Evolutionary conservation across 2,113 vertebrate species (phyloP).

Genomic region (Okapia johnstoni): DNA sequence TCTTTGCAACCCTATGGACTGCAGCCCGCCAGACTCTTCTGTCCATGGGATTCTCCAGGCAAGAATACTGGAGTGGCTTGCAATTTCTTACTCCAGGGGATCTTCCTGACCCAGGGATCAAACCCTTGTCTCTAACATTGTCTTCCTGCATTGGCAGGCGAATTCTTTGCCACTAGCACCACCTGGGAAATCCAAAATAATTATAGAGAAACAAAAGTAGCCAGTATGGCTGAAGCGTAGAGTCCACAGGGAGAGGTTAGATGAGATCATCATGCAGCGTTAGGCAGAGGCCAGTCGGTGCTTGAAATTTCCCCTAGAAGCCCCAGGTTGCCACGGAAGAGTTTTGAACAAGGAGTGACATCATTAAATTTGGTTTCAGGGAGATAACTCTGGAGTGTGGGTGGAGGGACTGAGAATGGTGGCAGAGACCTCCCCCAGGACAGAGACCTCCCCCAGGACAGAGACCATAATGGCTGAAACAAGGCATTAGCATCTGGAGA

Average conservation of each 20-base stretch:
- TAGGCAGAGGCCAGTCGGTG: background rate
- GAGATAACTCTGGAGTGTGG: background rate
- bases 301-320: background rate
- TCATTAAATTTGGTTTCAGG: background rate
- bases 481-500: background rate
- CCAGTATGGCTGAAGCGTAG: background rate
- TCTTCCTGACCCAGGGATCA: background rate
- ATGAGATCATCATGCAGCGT: background rate
- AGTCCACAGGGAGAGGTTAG: background rate
- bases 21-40: background rate
- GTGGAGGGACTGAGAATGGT: background rate
- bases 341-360: background rate
- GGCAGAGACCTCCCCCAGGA: background rate
- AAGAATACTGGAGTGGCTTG: background rate
- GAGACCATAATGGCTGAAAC: background rate
- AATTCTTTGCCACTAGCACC: background rate
- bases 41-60: background rate
- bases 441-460: background rate
- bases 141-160: background rate
- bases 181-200: background rate
- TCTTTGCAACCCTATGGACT: background rate
- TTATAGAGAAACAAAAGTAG: background rate
- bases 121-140: background rate
- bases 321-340: background rate
- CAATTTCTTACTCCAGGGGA: background rate